These are phyloP conservation scores for Ctena decussata DNA, from an alignment of 2,888 invertebrate species.

Conservation along the genomic window DNA sequence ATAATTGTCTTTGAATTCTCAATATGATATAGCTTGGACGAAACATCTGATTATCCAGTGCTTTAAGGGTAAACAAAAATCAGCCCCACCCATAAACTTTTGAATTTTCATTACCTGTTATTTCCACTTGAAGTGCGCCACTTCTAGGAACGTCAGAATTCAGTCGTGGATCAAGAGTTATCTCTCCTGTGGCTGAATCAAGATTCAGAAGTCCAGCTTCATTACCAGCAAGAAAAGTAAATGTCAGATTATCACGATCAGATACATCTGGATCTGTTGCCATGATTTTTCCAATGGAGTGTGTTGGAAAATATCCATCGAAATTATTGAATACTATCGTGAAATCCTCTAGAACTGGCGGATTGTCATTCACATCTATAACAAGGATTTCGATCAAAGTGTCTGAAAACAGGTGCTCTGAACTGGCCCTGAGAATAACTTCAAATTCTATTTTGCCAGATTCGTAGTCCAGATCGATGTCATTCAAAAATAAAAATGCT, in stretches of 20 bases:
- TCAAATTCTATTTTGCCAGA: slow-evolving; percentile 96
- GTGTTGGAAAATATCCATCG: slow-evolving; percentile 96
- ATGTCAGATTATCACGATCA: slow-evolving; percentile 91
- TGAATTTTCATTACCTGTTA: slow-evolving; percentile 91
- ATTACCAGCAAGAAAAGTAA: slow-evolving; percentile 95
- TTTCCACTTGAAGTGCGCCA: slow-evolving; percentile 97
- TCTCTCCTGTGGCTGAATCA: slow-evolving; percentile 94
- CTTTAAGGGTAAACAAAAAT: too few species aligned
- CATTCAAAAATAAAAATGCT: slow-evolving; percentile 94
- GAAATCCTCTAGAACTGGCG: slow-evolving; percentile 96
- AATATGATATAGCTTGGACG: too few species aligned
- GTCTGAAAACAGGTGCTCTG: slow-evolving; percentile 95
- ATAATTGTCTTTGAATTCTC: too few species aligned
- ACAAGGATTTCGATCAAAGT: slow-evolving; percentile 95
- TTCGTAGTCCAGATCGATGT: slow-evolving; percentile 98
- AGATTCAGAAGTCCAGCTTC: slow-evolving; percentile 95
- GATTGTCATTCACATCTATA: slow-evolving; percentile 97
- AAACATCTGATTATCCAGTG: too few species aligned
- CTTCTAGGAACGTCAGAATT: slow-evolving; percentile 98
- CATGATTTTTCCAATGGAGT: slow-evolving; percentile 96
- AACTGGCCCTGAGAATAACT: slow-evolving; percentile 95
- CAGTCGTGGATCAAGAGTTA: slow-evolving; percentile 95
- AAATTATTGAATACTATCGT: slow-evolving; percentile 98
- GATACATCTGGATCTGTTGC: slow-evolving; percentile 98
- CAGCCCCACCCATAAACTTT: too few species aligned